Evolutionary conservation across 2,888 invertebrate species (phyloP).

Genomic region (Cactoblastis cactorum): DNA sequence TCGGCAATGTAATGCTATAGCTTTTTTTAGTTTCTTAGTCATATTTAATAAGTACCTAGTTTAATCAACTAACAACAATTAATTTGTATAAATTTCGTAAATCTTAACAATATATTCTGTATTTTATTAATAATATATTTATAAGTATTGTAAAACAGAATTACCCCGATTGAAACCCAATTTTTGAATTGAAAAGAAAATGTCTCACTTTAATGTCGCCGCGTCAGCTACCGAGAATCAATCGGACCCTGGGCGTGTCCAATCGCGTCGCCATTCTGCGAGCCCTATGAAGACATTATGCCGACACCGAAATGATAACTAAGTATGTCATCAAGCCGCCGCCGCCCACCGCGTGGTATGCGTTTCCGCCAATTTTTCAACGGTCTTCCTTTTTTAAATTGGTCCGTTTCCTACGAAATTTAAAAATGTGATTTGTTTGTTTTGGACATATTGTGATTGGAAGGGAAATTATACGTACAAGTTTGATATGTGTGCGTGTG

Average conservation of each 20-base stretch:
- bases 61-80: too few relatives aligned
- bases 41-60: too few relatives aligned
- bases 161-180: too few relatives aligned
- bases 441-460: background rate
- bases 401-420: background rate
- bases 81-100: too few relatives aligned
- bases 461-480: too few relatives aligned
- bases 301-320: conserved; percentile 37
- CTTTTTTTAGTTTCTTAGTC: too few relatives aligned
- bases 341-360: conserved; percentile 54
- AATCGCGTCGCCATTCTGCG: conserved; percentile 61
- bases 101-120: too few relatives aligned
- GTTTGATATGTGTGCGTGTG: too few relatives aligned
- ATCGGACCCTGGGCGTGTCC: conserved; percentile 47
- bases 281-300: conserved; percentile 58
- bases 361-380: conserved; percentile 41
- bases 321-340: conserved; percentile 48
- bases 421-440: background rate
- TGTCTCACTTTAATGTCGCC: conserved; percentile 44
- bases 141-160: too few relatives aligned
- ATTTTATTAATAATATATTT: too few relatives aligned
- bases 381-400: conserved; percentile 15
- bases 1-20: too few relatives aligned
- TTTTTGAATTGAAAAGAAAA: too few relatives aligned
- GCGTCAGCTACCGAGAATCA: conserved; percentile 53